A percentile compares a stretch with the other conserved stretches of the same genome.
Evolutionary conservation across 2,113 vertebrate species (phyloP).

Genomic region (Atractosteus spatula): DNA sequence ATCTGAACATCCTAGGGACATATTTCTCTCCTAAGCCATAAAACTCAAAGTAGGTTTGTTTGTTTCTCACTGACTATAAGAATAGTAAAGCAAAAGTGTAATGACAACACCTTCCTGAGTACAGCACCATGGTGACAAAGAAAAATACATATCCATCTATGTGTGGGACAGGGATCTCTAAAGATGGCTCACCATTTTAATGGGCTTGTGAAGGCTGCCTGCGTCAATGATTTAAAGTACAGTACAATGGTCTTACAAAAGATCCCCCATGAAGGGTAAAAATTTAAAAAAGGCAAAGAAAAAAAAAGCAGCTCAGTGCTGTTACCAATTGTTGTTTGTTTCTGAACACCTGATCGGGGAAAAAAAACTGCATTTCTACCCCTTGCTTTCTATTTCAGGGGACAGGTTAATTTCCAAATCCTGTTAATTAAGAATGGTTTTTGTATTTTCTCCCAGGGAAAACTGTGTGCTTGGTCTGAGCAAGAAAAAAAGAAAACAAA

Average conservation of each 20-base stretch:
- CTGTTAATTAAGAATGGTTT: conserved; percentile 42
- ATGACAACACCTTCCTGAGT: not conserved
- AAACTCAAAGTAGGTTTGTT: too few relatives aligned
- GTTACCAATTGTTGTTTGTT: not conserved
- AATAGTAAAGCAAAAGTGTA: too few relatives aligned
- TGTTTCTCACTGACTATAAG: too few relatives aligned
- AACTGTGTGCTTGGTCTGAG: conserved; percentile 2
- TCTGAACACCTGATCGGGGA: not conserved
- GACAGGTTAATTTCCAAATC: conserved; percentile 39
- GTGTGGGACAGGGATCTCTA: not conserved
- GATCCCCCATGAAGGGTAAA: not conserved
- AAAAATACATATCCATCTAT: not conserved
- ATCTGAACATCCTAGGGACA: too few relatives aligned
- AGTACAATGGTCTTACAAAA: not conserved
- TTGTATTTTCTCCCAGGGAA: conserved; percentile 22
- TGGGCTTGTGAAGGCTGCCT: not conserved
- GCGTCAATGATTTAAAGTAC: not conserved
- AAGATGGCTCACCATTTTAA: conserved; percentile 4
- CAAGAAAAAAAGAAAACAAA: conserved; percentile 24
- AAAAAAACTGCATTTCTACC: conserved; percentile 1
- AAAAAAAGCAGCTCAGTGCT: conserved; percentile 1
- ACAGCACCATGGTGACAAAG: not conserved
- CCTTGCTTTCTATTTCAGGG: conserved; percentile 15
- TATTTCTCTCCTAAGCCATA: too few relatives aligned
- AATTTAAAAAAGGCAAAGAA: not conserved